Evolutionary conservation across 1,140 invertebrate genomes (phyloP), one percentile per base, ranked within the genome.

Genomic region (Sesamia nonagrioides): DNA sequence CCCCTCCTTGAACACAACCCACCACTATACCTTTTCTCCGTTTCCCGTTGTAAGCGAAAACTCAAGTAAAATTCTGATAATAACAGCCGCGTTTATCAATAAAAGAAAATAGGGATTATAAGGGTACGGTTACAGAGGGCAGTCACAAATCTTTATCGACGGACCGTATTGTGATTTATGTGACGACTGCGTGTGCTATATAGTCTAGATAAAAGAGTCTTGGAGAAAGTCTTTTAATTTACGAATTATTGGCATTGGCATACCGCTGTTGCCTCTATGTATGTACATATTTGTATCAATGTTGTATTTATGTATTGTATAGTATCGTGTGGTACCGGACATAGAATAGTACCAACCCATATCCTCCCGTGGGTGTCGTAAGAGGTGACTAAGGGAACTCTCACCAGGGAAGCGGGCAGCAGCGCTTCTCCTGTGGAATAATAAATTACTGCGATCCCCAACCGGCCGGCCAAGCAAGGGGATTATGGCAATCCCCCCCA

Each of bases 31-130:
- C 33, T n/a, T 40, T 40, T 17, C 33, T n/a, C 18, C 9, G 56
- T 35, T 8, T 17, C 42, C 56, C 42, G 33, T 75, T 75, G 42
- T 75, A 66, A 54, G 60, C n/a, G 48, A 45, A 77, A 77, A 52
- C 13, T 77, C 74, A n/a, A 68, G 74, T 66, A 77, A 56, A 77
- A 77, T 68, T 68, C 74, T 66, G 60, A 77, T 77, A 77, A 77
- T 77, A 77, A 68, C 61, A 75, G 72, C 48, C 1, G 15, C 74
- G 74, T 77, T 77, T 77, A 77, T 77, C 74, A 77, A 66, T 68
- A 77, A 77, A 68, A 77, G 74, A 77, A 77, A 77, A 77, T 75
- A 68, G 27, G 74, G 60, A 68, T 77, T 77, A 75, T 75, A 75
- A 77, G 60, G 74, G 74, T 52, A 6, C 15, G 60, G 61, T 35